Evolutionary conservation across 2,113 vertebrate genomes (phyloP), one percentile per base, ranked within the genome.

Genomic region (Brevimyrus niger): DNA sequence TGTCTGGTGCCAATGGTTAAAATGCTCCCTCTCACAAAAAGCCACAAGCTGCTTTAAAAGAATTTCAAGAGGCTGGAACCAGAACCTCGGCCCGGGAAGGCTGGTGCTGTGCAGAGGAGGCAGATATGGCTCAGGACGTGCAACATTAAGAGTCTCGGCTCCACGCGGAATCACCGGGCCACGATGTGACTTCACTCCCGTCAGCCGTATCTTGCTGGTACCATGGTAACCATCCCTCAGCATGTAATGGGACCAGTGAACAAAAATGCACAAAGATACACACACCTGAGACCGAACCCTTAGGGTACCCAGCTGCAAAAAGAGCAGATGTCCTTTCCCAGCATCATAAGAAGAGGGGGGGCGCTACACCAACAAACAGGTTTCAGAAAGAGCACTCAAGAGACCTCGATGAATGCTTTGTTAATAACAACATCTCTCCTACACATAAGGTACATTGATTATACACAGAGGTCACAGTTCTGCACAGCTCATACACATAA

Each of bases 381-480:
- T 17, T 17, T 50, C 47, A 51, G 21, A 47, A 17, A 48, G 84
- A 15, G 44, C 47, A 2, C 23, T 53, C 27, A 48, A 53, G 48
- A 42, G 31, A 51, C 46, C n/a, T 69, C 10, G 1, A 46, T 46
- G 8, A n/a, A 46, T 23, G 82, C 21, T n/a, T 13, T 31, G 42
- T 13, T 48, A 48, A 50, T 53, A 53, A 51, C n/a, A 53, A 86
- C 15, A 51, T 50, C 46, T 86, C 13, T 10, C 46, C 27, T 48
- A 86, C 27, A 86, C 13, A 31, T 27, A 51, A 35, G 84, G 84
- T 86, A 48, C 27, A 48, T 48, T 86, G n/a, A 53, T 50, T 86
- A 86, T 31, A 86, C 46, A 86, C 84, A 86, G 48, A 86, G 48
- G 84, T 86, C 84, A 86, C 84, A 50, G 84, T 86, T 86, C 84